These are phyloP conservation scores for Laothoe populi DNA, from an alignment of 2,888 invertebrate genomes.

Conservation along the genomic window DNA sequence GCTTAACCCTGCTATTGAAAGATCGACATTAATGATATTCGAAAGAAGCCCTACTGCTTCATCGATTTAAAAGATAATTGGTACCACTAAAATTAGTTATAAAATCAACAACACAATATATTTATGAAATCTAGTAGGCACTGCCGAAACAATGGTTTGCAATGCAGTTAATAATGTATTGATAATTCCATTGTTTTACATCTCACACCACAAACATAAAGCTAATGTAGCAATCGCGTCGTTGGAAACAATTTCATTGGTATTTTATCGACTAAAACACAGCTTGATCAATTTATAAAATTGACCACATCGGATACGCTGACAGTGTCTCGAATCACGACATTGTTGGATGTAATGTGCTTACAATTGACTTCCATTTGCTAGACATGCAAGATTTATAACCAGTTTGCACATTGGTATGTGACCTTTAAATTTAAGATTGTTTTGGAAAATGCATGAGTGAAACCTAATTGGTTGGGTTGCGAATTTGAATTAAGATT, in stretches of 20 bases:
- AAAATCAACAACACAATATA: slow-evolving; percentile 30
- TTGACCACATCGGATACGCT: slow-evolving; percentile 40
- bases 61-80: neutral
- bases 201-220: slow-evolving; percentile 50
- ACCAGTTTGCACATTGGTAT: slow-evolving; percentile 18
- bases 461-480: slow-evolving; percentile 1
- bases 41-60: neutral
- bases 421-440: slow-evolving; percentile 10
- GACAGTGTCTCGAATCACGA: slow-evolving; percentile 44
- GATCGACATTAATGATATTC: neutral
- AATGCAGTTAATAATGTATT: slow-evolving; percentile 29
- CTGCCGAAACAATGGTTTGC: slow-evolving; percentile 13
- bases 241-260: slow-evolving; percentile 55
- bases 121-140: neutral
- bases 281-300: slow-evolving; percentile 52
- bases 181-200: slow-evolving; percentile 61
- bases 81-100: neutral
- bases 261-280: slow-evolving; percentile 48
- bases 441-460: slow-evolving; percentile 12
- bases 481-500: neutral
- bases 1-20: slow-evolving; percentile 2
- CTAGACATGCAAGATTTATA: slow-evolving; percentile 19
- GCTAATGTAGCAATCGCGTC: slow-evolving; percentile 57
- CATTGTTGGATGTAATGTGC: slow-evolving; percentile 27
- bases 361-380: slow-evolving; percentile 12